Base-by-base conservation (phyloP, 2,797 vertebrate genomes). In the Aythya fuligula region DNA sequence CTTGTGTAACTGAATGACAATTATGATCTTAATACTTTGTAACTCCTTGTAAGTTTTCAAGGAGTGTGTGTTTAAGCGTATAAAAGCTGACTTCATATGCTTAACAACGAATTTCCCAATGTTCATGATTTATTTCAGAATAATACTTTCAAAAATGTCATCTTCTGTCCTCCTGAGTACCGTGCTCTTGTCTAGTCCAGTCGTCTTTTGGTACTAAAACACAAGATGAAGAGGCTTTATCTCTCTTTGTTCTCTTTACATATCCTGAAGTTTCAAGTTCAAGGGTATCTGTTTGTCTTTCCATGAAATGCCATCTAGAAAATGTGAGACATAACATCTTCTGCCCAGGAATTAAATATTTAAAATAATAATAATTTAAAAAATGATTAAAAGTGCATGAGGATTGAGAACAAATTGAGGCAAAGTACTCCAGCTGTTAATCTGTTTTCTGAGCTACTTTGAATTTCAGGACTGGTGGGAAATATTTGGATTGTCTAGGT, bases 381-480 rank as follows among this genome's bases (percentile, higher is more conserved):
- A 51, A 51, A 51, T 25, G 61, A 66, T 86, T 51, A 91, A 91
- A 88, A 85, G 28, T 73, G 57, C 0, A 0, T 95, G 57, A 91
- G 43, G 66, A 32, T 13, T 74, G 86, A 83, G 61, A 54, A 62
- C 61, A 93, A 64, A 93, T 49, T 30, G 83, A 82, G 43, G 71
- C 53, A 32, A 45, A 87, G 24, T 66, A 47, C 28, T 92, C 69
- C 75, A 85, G 89, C 72, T 89, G 87, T 90, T 92, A 57, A 71
- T 38, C 28, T 85, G 61, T 64, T 84, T 90, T 79, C 38, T 79
- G 28, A 92, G 72, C 53, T 93, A 34, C 72, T 54, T 93, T 78
- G 61, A 85, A 75, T 95, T 93, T 89, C 84, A 76, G 56, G 66
- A 21, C 27, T 79, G 93, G 85, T 90, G 83, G 39, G 41, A 77